phyloP scores from a whole-genome alignment of 2,113 vertebrate genomes.

The Poecile atricapillus region DNA sequence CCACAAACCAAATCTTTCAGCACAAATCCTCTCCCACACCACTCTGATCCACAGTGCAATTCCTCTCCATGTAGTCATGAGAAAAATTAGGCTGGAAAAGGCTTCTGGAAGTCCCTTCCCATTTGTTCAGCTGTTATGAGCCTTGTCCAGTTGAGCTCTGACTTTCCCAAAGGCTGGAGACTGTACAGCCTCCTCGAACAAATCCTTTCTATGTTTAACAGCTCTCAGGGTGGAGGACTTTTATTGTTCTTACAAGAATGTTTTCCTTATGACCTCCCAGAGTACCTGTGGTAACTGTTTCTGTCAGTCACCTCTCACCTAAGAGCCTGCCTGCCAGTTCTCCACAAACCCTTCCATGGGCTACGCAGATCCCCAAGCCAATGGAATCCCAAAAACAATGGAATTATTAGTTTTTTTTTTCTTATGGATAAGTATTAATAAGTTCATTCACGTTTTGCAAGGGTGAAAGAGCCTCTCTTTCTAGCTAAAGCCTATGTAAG shows the following conservation, averaged over 20 bases:
- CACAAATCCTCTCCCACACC: neutral
- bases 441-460: neutral
- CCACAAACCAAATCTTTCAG: neutral
- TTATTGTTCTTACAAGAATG: neutral
- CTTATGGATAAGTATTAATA: neutral
- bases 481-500: fast-evolving
- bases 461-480: neutral
- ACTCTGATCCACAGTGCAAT: neutral
- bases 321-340: neutral
- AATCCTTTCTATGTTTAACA: neutral
- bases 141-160: fast-evolving
- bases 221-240: neutral
- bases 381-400: too few species aligned
- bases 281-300: neutral
- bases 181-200: neutral
- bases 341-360: fast-evolving
- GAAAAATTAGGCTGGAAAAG: neutral
- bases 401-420: neutral
- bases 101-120: neutral
- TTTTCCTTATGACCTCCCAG: neutral
- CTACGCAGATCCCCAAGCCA: neutral
- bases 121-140: neutral
- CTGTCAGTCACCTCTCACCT: fast-evolving
- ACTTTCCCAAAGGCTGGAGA: neutral
- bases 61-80: fast-evolving